phyloP scores from a whole-genome alignment of 1,140 invertebrate species.

The Neodiprion lecontei region DNA sequence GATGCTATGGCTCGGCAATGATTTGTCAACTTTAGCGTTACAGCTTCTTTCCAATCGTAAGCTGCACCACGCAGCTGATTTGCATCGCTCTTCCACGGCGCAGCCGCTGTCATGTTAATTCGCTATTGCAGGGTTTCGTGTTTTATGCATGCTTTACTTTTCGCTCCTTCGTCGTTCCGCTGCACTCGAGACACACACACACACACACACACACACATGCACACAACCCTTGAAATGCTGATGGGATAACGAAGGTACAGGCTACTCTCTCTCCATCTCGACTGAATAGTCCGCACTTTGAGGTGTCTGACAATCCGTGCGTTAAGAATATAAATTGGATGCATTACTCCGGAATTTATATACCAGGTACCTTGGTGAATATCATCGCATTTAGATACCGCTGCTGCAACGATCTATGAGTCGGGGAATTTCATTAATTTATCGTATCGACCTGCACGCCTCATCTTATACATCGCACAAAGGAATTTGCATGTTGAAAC shows the following conservation, averaged over 20 bases:
- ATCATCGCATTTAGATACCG: too few relatives aligned
- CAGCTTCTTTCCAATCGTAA: too few relatives aligned
- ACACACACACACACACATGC: neutral
- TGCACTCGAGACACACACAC: neutral
- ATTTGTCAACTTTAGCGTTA: too few relatives aligned
- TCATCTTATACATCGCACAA: too few relatives aligned
- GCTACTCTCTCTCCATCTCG: neutral
- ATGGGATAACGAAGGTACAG: neutral
- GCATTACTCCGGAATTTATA: slow-evolving; percentile 1
- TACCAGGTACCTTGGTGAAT: neutral
- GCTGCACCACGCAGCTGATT: neutral
- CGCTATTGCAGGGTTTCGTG: neutral
- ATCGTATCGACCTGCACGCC: too few relatives aligned
- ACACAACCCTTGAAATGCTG: neutral
- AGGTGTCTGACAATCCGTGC: neutral
- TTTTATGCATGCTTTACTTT: slow-evolving; percentile 3
- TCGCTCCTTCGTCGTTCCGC: neutral
- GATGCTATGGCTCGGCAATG: too few relatives aligned
- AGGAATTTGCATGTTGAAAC: too few relatives aligned
- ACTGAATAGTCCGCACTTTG: neutral
- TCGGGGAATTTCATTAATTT: too few relatives aligned
- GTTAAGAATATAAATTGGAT: neutral
- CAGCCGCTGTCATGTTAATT: neutral
- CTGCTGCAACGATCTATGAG: too few relatives aligned
- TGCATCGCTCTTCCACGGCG: neutral